Evolutionary conservation across 2,888 invertebrate genomes (phyloP), one percentile per base, ranked within the genome.

Genomic region (Ametastegia equiseti): DNA sequence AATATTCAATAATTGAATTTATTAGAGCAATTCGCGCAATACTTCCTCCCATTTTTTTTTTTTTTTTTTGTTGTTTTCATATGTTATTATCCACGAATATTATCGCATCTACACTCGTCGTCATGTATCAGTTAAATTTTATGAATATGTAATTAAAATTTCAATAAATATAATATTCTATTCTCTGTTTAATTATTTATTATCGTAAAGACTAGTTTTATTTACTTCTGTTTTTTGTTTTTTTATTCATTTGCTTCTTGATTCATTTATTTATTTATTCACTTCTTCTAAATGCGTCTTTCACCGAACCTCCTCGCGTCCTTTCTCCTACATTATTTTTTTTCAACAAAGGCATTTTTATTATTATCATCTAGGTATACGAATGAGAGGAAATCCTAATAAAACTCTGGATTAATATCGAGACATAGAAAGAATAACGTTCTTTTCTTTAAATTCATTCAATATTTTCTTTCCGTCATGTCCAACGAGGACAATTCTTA

Each of bases 111-210:
- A 30, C 30, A 60, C 60, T 11, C 23, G 30, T 42, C 42, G 42
- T 30, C 60, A 30, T 11, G 27, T 60, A 27, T 71, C 71, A 42
- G 27, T 19, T 71, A 30, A 30, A 9, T 30, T 11, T 63, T 30
- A 30, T 30, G 27, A 54, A 63, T 63, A 23, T 30, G 2, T 71
- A 71, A 30, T n/a, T 30, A 71, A 47, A 47, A 71, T 47, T 45
- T 71, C 9, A 47, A 71, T 71, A 71, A 71, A 71, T 71, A 71
- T 71, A 71, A 45, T 71, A 33, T 65, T 60, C 11, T 57, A 23
- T 57, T 3, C 23, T 60, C 15, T 30, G 27, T 15, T 60, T 30
- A 60, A 23, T 67, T 54, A 54, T 54, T 75, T 75, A 33, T 75
- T 13, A 75, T 54, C 30, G 54, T 54, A 75, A 36, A 54, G 75